Evolutionary conservation across 2,113 vertebrate genomes (phyloP).

Genomic region (Myxocyprinus asiaticus): DNA sequence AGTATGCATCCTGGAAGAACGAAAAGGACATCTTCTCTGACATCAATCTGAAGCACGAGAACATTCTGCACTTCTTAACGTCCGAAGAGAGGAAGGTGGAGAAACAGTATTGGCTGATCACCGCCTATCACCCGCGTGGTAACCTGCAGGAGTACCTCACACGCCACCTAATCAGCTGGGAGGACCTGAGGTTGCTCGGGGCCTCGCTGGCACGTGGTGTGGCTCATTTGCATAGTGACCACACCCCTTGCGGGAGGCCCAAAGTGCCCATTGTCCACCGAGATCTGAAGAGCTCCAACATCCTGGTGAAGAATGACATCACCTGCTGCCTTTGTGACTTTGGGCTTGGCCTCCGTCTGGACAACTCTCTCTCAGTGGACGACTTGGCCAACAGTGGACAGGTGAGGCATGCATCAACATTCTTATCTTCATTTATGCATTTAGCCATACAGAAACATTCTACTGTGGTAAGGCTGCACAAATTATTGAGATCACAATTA

Average conservation of each 20-base stretch:
- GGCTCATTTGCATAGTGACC: conserved; percentile 95
- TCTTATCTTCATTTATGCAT: too few relatives aligned
- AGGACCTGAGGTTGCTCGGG: conserved; percentile 88
- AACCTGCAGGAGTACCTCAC: conserved; percentile 95
- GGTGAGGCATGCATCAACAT: conserved; percentile 64
- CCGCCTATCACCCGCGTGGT: conserved; percentile 89
- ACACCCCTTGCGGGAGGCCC: conserved; percentile 87
- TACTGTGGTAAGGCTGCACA: too few relatives aligned
- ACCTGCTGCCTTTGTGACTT: conserved; percentile 98
- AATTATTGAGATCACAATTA: too few relatives aligned
- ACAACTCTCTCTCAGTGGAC: conserved; percentile 91
- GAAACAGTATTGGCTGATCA: conserved; percentile 97
- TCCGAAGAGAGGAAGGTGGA: conserved; percentile 92
- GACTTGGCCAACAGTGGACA: conserved; percentile 98
- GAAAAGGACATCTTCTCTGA: conserved; percentile 98
- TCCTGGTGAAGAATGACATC: conserved; percentile 91
- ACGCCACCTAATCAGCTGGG: conserved; percentile 89
- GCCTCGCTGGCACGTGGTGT: conserved; percentile 87
- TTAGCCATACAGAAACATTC: too few relatives aligned
- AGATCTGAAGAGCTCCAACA: conserved; percentile 98
- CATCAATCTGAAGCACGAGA: conserved; percentile 92
- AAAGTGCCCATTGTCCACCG: conserved; percentile 95
- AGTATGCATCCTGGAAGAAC: conserved; percentile 96
- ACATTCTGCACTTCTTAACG: conserved; percentile 94
- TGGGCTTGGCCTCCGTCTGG: conserved; percentile 89